Evolutionary conservation across 2,797 vertebrate genomes (phyloP), one percentile per base, ranked within the genome.

Genomic region (Pangasius mekongensis): DNA sequence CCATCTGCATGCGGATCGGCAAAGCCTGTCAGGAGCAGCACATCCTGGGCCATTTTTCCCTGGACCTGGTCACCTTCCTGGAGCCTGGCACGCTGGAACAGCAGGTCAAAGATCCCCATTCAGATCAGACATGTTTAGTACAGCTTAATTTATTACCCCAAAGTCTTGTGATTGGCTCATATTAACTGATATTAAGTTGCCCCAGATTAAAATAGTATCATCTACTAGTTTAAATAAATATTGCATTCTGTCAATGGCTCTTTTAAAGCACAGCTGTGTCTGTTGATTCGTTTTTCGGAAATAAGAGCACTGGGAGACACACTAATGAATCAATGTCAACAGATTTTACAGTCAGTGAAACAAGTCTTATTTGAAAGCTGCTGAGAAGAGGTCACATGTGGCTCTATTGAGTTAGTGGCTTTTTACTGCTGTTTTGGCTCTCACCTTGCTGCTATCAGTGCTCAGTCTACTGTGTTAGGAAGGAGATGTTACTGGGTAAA

Each of bases 41-140:
- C 3, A 95, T 98, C 74, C 33, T 97, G 0, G 98, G 98, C 62
- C 95, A 97, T 90, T 93, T 98, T 90, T 98, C 97, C 0, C 18
- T 97, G 86, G 97, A 97, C 90, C 95, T 98, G 36, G 95, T 96
- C 93, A 96, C 96, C n/a, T 99, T 98, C 90, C 74, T 94, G 84
- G 90, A 94, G 91, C 94, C 92, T 18, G 88, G 54, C 27, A 97
- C 96, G 0, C 89, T 93, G 94, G 92, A 96, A 90, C 97, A 97
- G 94, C 95, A 97, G 98, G 98, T 98, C 91, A 97, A 96, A 88
- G 20, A 60, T 81, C 43, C 49, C 39, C 27, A n/a, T 56, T 86
- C 39, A 54, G n/a, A 84, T n/a, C 76, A 71, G 52, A 14, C 16
- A 14, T 81, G 43, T 54, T 80, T 33, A 83, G 18, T 22, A 27